These are phyloP conservation scores for Dreissena rostriformis DNA, from an alignment of 1,140 invertebrate genomes.

Conservation along the genomic window DNA sequence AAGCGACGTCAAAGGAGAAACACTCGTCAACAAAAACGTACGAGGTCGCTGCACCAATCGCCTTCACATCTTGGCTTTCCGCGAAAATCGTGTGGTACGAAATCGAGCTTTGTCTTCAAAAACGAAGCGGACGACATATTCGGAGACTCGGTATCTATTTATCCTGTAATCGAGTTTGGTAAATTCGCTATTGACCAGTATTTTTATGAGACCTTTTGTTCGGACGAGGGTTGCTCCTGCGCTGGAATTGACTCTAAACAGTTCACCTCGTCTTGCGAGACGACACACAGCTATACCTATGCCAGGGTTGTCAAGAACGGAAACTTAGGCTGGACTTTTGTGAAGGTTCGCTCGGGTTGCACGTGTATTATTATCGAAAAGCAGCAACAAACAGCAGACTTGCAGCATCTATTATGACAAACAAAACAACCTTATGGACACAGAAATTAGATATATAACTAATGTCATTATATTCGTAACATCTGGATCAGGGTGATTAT, in stretches of 20 bases:
- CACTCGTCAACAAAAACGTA: too few relatives aligned
- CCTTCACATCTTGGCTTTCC: neutral
- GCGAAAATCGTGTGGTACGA: constrained; percentile 14
- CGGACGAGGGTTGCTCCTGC: constrained; percentile 13
- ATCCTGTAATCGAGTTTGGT: constrained; percentile 20
- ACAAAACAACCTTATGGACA: too few relatives aligned
- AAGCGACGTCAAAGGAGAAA: too few relatives aligned
- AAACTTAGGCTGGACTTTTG: constrained; percentile 19
- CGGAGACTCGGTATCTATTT: constrained; percentile 30
- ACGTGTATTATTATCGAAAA: neutral
- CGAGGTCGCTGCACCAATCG: too few relatives aligned
- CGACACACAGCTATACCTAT: constrained; percentile 22
- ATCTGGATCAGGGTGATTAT: too few relatives aligned
- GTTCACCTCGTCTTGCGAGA: constrained; percentile 32
- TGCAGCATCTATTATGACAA: too few relatives aligned
- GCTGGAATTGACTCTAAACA: constrained; percentile 14
- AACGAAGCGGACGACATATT: constrained; percentile 18
- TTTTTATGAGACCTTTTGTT: constrained; percentile 38
- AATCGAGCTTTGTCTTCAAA: neutral
- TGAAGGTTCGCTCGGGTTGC: constrained; percentile 37
- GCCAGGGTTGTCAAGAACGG: constrained; percentile 37
- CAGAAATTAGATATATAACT: too few relatives aligned
- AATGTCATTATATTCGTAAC: too few relatives aligned
- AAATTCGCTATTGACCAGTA: constrained; percentile 1
- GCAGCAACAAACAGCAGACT: too few relatives aligned